Base-by-base conservation (phyloP, 2,888 invertebrate species). In the Bembecia ichneumoniformis region DNA sequence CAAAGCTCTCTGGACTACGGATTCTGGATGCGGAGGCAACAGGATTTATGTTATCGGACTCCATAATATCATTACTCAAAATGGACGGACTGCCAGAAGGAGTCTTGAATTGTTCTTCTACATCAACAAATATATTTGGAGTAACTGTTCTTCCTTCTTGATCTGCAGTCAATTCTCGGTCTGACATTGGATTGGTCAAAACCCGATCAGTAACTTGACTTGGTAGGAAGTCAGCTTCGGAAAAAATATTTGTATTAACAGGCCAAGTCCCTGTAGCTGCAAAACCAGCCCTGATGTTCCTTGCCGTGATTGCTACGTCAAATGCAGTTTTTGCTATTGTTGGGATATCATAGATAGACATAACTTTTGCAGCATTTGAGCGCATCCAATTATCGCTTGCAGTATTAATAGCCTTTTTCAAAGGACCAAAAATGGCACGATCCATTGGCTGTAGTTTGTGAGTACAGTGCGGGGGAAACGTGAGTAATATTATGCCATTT, bases 381-480 rank as follows among this genome's bases (percentile, higher is more conserved):
- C 50, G 20, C 50, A 55, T 55, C 52, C 58, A 55, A 35, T 48
- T 47, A 20, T 56, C 53, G 7, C 48, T 50, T 43, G 53, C 47
- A 3, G 53, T 53, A 15, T 55, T 55, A 20, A 55, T 46, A 35
- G 50, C 52, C 40, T 55, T 65, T 54, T 72, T 74, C 17, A 70
- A 54, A 28, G 69, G 68, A 3, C 70, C 65, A 58, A 59, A 71
- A 1, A 68, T 59, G 14, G 60, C 54, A 20, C 62, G 50, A 54
- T 73, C 67, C n/a, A 68, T 46, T 28, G 68, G 71, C 50, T 74
- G 72, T 17, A 74, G 50, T 48, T 63, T 67, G 49, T 74, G 74
- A 4, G 62, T 60, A 51, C 68, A 68, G 51, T 74, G 72, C 3
- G 10, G 69, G 68, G 4, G 68, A 65, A 69, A 63, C 13, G 64